Evolutionary conservation across 2,888 invertebrate species (phyloP).

Genomic region (Tenodera sinensis): DNA sequence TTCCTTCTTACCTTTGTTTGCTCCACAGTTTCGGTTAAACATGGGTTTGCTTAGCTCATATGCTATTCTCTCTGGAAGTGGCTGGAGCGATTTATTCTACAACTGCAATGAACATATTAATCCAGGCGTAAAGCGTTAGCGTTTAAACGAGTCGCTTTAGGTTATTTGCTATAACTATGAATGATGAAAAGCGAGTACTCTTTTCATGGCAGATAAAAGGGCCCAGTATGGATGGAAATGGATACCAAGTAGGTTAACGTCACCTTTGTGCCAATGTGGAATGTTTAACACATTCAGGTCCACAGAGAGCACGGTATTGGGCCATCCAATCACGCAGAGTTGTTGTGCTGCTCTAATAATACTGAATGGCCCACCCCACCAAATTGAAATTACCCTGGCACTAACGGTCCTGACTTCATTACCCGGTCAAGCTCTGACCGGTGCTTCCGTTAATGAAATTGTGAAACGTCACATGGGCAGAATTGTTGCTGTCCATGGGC

Average conservation of each 20-base stretch:
- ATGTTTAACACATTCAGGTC: not conserved
- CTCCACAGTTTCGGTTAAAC: too few species aligned
- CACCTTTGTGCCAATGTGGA: not conserved
- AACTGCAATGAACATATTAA: too few species aligned
- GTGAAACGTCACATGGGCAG: not conserved
- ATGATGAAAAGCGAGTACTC: too few species aligned
- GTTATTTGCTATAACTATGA: too few species aligned
- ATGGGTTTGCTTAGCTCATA: too few species aligned
- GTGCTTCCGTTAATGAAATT: not conserved
- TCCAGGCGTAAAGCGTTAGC: too few species aligned
- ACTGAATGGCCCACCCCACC: not conserved
- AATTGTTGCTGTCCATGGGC: not conserved
- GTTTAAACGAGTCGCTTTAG: too few species aligned
- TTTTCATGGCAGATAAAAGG: not conserved
- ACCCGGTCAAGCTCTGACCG: not conserved
- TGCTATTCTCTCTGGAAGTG: too few species aligned
- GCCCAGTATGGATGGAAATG: too few species aligned
- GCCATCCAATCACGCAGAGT: not conserved
- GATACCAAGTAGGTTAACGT: not conserved
- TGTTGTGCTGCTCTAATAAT: not conserved
- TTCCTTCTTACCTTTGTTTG: too few species aligned
- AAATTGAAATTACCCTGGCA: not conserved
- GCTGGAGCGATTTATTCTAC: too few species aligned
- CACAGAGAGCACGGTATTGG: not conserved
- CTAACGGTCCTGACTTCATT: not conserved